Percentiles rank a stretch among this genome's conserved stretches.
These are phyloP conservation scores for Lacanobia oleracea DNA, from an alignment of 2,888 invertebrate genomes.

Conservation along the genomic window DNA sequence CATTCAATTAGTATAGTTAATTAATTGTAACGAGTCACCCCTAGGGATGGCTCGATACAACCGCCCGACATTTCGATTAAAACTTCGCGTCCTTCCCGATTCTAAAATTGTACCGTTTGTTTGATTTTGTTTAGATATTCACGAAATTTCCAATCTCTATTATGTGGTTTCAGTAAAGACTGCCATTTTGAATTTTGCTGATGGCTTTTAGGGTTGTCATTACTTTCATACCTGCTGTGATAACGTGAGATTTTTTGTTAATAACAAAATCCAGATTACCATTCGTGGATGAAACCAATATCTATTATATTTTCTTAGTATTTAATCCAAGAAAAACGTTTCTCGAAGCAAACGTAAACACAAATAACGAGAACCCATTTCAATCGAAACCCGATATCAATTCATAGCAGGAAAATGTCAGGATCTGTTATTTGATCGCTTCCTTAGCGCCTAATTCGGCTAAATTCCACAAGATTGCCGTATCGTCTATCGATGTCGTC, in stretches of 20 bases:
- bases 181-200: conserved; percentile 36
- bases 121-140: conserved; percentile 62
- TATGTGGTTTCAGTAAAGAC: conserved; percentile 42
- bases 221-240: not conserved
- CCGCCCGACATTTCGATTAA: conserved; percentile 77
- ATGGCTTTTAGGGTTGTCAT: conserved; percentile 35
- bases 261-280: not conserved
- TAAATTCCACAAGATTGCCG: conserved; percentile 38
- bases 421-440: conserved; percentile 47
- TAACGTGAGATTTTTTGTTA: too few species aligned
- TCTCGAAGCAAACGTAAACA: conserved; percentile 17
- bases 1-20: conserved; percentile 80
- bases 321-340: not conserved
- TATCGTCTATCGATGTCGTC: conserved; percentile 15
- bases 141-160: conserved; percentile 60
- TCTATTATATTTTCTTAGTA: not conserved
- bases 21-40: conserved; percentile 75
- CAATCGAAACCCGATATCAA: conserved; percentile 33
- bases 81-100: conserved; percentile 71
- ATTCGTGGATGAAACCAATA: not conserved
- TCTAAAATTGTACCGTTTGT: conserved; percentile 58
- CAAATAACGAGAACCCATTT: conserved; percentile 27
- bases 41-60: conserved; percentile 65
- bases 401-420: conserved; percentile 37
- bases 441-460: conserved; percentile 41